A percentile compares a stretch with the other conserved stretches of the same genome.
Evolutionary conservation across 2,888 invertebrate species (phyloP).

Genomic region (Drosophila macrospina): DNA sequence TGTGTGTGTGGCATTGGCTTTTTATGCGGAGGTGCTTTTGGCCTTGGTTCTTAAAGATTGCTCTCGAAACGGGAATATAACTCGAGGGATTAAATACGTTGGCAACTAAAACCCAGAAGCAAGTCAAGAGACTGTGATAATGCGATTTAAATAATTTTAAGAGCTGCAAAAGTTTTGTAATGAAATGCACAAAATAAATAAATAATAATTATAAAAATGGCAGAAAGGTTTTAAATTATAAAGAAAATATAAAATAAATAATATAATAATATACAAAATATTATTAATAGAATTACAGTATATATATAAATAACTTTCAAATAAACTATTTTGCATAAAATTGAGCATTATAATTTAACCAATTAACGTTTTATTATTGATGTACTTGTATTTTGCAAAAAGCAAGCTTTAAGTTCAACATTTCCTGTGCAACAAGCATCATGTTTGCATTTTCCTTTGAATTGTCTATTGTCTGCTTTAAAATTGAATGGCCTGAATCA

Average conservation of each 20-base stretch:
- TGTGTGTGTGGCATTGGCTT: constrained; percentile 61
- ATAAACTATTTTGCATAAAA: too few species aligned
- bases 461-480: not conserved
- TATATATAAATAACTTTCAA: too few species aligned
- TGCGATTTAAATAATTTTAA: too few species aligned
- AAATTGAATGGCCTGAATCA: constrained; percentile 10
- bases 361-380: not conserved
- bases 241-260: too few species aligned
- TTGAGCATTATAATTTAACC: not conserved
- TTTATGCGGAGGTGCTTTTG: constrained; percentile 52
- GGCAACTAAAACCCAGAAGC: not conserved
- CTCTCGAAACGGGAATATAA: constrained; percentile 14
- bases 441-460: constrained; percentile 2
- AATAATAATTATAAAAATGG: not conserved
- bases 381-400: too few species aligned
- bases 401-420: not conserved
- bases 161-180: too few species aligned
- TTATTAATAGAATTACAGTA: too few species aligned
- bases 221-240: not conserved
- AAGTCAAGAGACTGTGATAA: not conserved
- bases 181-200: too few species aligned
- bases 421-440: not conserved
- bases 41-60: constrained; percentile 67
- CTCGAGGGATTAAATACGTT: constrained; percentile 18
- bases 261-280: too few species aligned